Percentiles rank a stretch among this genome's conserved stretches.
phyloP scores from a whole-genome alignment of 2,113 vertebrate species.

The Neopipo cinnamomea region DNA sequence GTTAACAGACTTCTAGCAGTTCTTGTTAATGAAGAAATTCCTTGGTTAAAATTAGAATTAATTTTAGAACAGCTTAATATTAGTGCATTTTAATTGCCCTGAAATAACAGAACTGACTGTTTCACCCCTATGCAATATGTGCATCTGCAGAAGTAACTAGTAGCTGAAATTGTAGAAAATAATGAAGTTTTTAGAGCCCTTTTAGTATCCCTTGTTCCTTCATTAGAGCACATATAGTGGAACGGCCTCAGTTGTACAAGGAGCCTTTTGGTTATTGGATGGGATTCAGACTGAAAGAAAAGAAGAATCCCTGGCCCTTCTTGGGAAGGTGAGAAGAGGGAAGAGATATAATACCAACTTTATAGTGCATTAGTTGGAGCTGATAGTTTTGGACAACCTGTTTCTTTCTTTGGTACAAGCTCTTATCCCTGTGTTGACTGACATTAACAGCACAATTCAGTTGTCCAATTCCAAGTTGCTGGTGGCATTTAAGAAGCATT shows the following conservation, averaged over 20 bases:
- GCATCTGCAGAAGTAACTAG: not conserved
- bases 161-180: not conserved
- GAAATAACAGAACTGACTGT: not conserved
- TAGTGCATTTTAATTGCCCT: not conserved
- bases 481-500: slow-evolving; percentile 8
- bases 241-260: not conserved
- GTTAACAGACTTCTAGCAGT: not conserved
- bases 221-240: not conserved
- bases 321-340: not conserved
- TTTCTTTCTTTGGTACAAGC: not conserved
- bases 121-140: not conserved
- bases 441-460: not conserved
- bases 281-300: not conserved
- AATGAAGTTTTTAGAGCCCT: not conserved
- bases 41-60: not conserved
- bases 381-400: not conserved
- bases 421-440: not conserved
- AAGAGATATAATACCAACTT: not conserved
- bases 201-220: fast-evolving
- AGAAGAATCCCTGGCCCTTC: not conserved
- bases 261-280: not conserved
- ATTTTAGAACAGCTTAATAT: not conserved
- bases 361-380: not conserved
- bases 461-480: not conserved
- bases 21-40: not conserved